phyloP scores from a whole-genome alignment of 2,797 vertebrate genomes.

The Cichlasoma orientale region DNA sequence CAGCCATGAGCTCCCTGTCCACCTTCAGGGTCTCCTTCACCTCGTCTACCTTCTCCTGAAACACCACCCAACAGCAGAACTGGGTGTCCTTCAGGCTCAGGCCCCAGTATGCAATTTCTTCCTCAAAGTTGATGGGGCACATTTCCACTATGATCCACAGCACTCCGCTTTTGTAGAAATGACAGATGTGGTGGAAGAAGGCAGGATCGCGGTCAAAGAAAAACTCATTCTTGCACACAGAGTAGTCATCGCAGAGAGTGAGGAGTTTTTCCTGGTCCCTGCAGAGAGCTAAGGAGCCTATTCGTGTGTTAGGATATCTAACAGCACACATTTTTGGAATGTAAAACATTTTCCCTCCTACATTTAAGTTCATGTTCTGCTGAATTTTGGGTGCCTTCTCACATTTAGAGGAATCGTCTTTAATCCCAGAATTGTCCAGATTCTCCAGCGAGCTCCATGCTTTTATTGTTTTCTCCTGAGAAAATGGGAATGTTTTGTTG shows the following conservation, averaged over 20 bases:
- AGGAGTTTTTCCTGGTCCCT: slow-evolving; percentile 74
- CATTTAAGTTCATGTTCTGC: slow-evolving; percentile 79
- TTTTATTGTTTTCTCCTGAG: slow-evolving; percentile 79
- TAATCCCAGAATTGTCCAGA: slow-evolving; percentile 46
- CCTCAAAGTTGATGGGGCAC: slow-evolving; percentile 85
- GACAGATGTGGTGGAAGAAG: slow-evolving; percentile 84
- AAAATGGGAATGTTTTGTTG: slow-evolving; percentile 73
- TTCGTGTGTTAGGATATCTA: slow-evolving; percentile 81
- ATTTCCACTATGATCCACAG: slow-evolving; percentile 85
- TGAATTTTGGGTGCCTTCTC: slow-evolving; percentile 15
- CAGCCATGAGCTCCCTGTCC: slow-evolving; percentile 83
- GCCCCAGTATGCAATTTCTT: slow-evolving; percentile 88
- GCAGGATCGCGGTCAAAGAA: slow-evolving; percentile 88
- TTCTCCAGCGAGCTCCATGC: slow-evolving; percentile 82
- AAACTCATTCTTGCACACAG: slow-evolving; percentile 81
- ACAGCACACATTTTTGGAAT: slow-evolving; percentile 74
- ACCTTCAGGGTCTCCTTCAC: slow-evolving; percentile 84
- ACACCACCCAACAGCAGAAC: slow-evolving; percentile 83
- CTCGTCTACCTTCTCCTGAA: slow-evolving; percentile 86
- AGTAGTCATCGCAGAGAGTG: slow-evolving; percentile 86
- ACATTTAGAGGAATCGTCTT: slow-evolving; percentile 9
- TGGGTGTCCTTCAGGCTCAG: slow-evolving; percentile 81
- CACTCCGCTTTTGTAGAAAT: slow-evolving; percentile 84
- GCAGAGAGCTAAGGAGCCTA: slow-evolving; percentile 82
- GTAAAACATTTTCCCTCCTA: slow-evolving; percentile 83